phyloP scores from a whole-genome alignment of 2,797 vertebrate genomes.

The Momotus momota region DNA sequence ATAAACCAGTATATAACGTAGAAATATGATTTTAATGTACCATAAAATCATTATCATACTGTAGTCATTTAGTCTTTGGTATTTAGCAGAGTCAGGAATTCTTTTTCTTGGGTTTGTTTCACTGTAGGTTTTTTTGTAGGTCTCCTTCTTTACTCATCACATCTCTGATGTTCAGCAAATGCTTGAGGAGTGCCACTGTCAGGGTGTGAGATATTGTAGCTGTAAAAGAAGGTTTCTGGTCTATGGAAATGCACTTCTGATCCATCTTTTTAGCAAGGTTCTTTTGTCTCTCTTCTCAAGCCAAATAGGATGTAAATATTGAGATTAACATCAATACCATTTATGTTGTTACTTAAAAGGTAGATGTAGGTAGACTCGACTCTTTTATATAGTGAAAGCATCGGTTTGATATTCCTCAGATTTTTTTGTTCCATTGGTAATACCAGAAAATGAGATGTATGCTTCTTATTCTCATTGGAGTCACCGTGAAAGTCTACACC shows the following conservation, averaged over 20 bases:
- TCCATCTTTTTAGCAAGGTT: neutral
- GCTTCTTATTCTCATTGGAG: neutral
- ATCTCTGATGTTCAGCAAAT: neutral
- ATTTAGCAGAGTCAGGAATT: neutral
- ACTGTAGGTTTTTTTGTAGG: neutral
- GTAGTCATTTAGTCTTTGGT: neutral
- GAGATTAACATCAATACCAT: neutral
- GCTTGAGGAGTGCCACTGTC: neutral
- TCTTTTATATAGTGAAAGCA: neutral
- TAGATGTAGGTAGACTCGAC: neutral
- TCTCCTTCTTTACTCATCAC: neutral
- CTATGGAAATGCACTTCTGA: neutral
- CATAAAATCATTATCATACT: neutral
- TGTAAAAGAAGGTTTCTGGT: neutral
- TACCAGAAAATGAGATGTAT: neutral
- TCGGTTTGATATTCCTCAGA: accelerated
- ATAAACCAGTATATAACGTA: neutral
- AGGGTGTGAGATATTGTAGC: neutral
- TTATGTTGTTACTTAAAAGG: neutral
- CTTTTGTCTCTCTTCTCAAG: neutral
- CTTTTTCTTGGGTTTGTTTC: neutral
- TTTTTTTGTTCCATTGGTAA: neutral
- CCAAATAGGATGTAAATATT: neutral
- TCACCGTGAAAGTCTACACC: neutral
- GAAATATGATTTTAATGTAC: neutral